These are phyloP conservation scores for Xerus inauris DNA, from an alignment of 2,113 vertebrate species.

Conservation along the genomic window DNA sequence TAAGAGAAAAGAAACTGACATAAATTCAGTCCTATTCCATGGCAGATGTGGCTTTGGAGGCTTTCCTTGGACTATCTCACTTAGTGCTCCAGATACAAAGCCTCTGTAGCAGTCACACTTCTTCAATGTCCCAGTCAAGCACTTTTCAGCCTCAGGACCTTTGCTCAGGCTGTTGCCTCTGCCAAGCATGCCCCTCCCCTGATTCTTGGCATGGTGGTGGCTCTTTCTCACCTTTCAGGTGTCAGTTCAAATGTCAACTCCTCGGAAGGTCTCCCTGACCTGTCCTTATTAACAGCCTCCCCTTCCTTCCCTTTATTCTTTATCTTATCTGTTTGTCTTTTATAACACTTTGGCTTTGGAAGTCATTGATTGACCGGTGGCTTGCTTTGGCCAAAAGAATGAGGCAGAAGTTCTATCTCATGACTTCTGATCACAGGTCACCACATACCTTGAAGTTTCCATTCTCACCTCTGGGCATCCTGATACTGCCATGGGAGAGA, in stretches of 20 bases:
- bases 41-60: background rate
- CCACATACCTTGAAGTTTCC: background rate
- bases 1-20: background rate
- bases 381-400: background rate
- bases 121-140: background rate
- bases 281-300: background rate
- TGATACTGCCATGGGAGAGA: background rate
- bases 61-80: rapidly evolving
- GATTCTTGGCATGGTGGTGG: rapidly evolving
- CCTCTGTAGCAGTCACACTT: too few species aligned
- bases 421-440: background rate
- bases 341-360: background rate
- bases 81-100: background rate
- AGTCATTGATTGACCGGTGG: background rate
- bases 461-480: background rate
- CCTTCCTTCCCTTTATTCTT: background rate
- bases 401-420: background rate
- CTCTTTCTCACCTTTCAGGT: background rate
- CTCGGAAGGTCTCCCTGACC: background rate
- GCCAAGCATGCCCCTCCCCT: rapidly evolving
- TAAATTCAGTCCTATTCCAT: background rate
- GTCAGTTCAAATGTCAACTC: background rate
- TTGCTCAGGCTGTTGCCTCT: background rate
- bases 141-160: background rate
- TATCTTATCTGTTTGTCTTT: background rate